Base-by-base conservation (phyloP, 2,888 invertebrate genomes). In the Ophion slaviceki region DNA sequence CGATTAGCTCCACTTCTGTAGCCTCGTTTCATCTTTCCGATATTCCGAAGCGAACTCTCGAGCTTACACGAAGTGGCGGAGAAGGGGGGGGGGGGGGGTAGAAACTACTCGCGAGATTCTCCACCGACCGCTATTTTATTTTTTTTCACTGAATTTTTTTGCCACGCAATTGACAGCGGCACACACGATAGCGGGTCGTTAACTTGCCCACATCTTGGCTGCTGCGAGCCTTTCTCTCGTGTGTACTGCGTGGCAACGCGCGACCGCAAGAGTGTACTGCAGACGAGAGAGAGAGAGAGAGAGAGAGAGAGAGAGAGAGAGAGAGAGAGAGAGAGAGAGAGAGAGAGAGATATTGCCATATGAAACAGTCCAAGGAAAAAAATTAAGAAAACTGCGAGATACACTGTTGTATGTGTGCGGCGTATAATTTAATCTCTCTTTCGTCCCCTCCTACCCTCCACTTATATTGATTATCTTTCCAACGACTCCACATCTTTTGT, bases 161-260 rank as follows among this genome's bases (percentile, higher is more conserved):
- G 71, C 71, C 64, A 66, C 67, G 68, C 80, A 71, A 71, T 80
- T 80, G 81, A 81, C 80, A 75, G 77, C 64, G 68, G 84, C 88
- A 83, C 88, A 86, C 84, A 88, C 90, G 92, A 92, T 92, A 92
- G 92, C 92, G 89, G 92, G 91, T 92, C 91, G 91, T 92, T 92
- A 92, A 91, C 92, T 91, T 91, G 87, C 88, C 90, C 90, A 90
- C 92, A 92, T 92, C 91, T 91, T 77, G 64, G 67, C 70, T 36
- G 59, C 62, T 74, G 36, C 24, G 78, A 64, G 91, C 90, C 91
- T 92, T 91, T 91, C 91, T 92, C 92, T 89, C 89, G 88, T 90
- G 88, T 89, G 66, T 86, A 70, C 66, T 77, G 81, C 59, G 53
- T 53, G 68, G 20, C 75, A 72, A 61, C 61, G 2, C 7, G 45